A percentile compares a stretch with the other conserved stretches of the same genome.
These are phyloP conservation scores for Arvicanthis niloticus DNA, from an alignment of 2,113 vertebrate species.

Conservation along the genomic window DNA sequence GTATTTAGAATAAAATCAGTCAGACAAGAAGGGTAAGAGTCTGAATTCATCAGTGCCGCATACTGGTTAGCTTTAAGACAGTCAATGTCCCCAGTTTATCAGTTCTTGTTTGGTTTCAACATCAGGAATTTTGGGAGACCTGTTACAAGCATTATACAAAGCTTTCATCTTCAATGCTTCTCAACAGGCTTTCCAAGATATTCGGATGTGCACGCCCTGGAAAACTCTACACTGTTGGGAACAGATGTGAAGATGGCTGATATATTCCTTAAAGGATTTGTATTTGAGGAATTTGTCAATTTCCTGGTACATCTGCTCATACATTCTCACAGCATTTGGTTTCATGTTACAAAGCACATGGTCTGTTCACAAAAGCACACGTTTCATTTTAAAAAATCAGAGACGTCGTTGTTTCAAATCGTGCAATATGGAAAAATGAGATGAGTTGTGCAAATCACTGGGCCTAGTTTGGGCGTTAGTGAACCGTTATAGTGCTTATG, in stretches of 20 bases:
- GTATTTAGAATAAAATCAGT: constrained; percentile 42
- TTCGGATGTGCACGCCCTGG: neutral
- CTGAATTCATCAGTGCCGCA: neutral
- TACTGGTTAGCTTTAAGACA: neutral
- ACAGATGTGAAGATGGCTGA: neutral
- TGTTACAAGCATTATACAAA: neutral
- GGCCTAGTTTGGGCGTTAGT: constrained; percentile 1
- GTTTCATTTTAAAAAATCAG: constrained; percentile 50
- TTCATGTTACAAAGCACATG: constrained; percentile 11
- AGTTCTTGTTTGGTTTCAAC: neutral
- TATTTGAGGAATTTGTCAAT: constrained; percentile 10
- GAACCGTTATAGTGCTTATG: neutral
- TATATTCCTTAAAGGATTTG: neutral
- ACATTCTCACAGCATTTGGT: neutral
- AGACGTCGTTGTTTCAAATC: constrained; percentile 17
- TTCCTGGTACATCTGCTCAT: neutral
- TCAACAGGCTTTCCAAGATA: neutral
- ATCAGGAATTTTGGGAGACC: neutral
- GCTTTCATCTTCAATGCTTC: neutral
- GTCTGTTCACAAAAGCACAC: neutral
- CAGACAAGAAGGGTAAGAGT: neutral
- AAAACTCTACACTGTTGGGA: neutral
- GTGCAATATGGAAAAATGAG: constrained; percentile 11
- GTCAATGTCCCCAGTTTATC: neutral
- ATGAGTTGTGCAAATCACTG: neutral